Conservation (phyloP, 2,797 vertebrate genomes). For the Pteropus rufus region DNA sequence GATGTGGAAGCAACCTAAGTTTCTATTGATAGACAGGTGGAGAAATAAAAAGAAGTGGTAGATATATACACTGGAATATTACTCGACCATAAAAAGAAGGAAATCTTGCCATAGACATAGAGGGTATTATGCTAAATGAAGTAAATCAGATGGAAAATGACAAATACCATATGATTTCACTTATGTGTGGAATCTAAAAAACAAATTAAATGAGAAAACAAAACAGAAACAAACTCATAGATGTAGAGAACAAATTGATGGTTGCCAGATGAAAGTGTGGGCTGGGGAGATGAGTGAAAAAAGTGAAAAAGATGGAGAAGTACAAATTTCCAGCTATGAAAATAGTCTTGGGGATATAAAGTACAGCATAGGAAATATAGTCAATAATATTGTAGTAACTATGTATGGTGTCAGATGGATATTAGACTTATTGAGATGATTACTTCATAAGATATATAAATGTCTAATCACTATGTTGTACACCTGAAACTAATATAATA, state of each 20-base stretch:
- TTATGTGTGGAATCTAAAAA: not conserved
- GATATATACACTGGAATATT: not conserved
- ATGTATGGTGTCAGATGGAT: not conserved
- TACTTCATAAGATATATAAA: not conserved
- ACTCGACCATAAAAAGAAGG: not conserved
- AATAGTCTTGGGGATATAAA: not conserved
- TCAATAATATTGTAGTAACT: not conserved
- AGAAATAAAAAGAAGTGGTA: not conserved
- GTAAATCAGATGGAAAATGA: not conserved
- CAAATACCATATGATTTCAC: not conserved
- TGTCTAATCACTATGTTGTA: not conserved
- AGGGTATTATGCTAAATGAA: not conserved
- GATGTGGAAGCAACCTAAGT: not conserved
- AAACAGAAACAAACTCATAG: not conserved
- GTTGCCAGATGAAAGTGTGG: not conserved
- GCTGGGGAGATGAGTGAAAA: not conserved
- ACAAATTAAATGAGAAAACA: not conserved
- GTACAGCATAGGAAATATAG: not conserved
- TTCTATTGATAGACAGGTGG: not conserved
- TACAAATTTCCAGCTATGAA: not conserved
- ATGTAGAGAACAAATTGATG: not conserved
- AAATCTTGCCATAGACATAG: not conserved
- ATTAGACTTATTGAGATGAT: not conserved
- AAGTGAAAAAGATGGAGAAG: not conserved
- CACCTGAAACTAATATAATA: not conserved